phyloP scores from a whole-genome alignment of 2,888 invertebrate genomes.

The Tachina fera region DNA sequence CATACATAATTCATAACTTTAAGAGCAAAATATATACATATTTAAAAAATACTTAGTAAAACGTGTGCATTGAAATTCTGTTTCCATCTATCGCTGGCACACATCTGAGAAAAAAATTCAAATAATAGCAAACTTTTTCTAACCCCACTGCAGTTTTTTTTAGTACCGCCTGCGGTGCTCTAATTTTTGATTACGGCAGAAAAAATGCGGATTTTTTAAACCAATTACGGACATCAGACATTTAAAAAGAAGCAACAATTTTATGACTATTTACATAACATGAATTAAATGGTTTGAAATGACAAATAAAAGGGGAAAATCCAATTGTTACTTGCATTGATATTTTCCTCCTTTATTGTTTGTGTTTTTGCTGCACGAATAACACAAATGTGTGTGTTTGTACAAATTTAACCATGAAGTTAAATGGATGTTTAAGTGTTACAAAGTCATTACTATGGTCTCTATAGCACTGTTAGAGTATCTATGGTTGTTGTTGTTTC shows the following conservation, averaged over 20 bases:
- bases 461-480: constrained; percentile 20
- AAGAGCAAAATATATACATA: too few relatives aligned
- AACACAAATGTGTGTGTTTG: constrained; percentile 10
- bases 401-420: constrained; percentile 56
- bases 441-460: constrained; percentile 68
- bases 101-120: neutral
- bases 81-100: constrained; percentile 8
- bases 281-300: constrained; percentile 50
- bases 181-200: constrained; percentile 57
- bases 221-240: constrained; percentile 61
- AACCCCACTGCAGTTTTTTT: constrained; percentile 34
- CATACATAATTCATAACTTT: too few relatives aligned
- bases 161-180: constrained; percentile 59
- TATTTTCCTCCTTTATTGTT: constrained; percentile 23
- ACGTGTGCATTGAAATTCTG: neutral
- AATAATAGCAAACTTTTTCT: constrained; percentile 36
- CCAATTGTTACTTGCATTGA: constrained; percentile 63
- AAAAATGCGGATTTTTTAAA: constrained; percentile 41
- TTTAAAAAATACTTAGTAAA: neutral
- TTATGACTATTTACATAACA: constrained; percentile 65
- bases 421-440: constrained; percentile 66
- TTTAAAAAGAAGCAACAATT: constrained; percentile 64
- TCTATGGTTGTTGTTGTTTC: constrained; percentile 34
- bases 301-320: constrained; percentile 46
- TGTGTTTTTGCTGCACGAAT: constrained; percentile 20